These are phyloP conservation scores for Dolichopus griseipennis DNA, from an alignment of 2,888 invertebrate species.

Conservation along the genomic window DNA sequence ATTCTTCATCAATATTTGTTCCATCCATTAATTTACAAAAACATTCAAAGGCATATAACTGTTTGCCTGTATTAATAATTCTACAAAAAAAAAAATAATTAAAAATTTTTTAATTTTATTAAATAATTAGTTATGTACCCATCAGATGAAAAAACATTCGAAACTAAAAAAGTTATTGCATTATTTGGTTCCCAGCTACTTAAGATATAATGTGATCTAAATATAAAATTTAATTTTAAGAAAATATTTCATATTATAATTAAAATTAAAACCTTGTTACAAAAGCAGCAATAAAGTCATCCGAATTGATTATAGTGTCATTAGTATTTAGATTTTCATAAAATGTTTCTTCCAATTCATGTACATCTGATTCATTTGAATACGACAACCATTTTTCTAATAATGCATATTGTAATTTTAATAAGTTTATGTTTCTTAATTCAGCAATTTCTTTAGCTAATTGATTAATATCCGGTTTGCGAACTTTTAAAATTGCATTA, in stretches of 20 bases:
- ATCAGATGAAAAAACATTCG: constrained; percentile 35
- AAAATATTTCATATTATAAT: background rate
- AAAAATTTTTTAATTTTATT: background rate
- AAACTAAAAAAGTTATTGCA: constrained; percentile 37
- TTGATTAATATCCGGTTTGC: constrained; percentile 39
- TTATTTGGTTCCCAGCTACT: constrained; percentile 38
- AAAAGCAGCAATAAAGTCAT: constrained; percentile 32
- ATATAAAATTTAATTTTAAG: constrained; percentile 9
- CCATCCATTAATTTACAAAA: constrained; percentile 40
- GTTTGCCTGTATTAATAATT: constrained; percentile 32
- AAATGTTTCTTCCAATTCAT: constrained; percentile 39
- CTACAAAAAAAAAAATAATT: constrained; percentile 16
- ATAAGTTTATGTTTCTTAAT: constrained; percentile 33
- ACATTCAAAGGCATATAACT: constrained; percentile 41
- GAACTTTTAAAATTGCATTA: constrained; percentile 34
- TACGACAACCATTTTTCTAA: constrained; percentile 40
- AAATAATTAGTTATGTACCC: constrained; percentile 29
- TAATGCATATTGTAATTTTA: constrained; percentile 35
- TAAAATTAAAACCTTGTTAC: constrained; percentile 28
- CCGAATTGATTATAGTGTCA: constrained; percentile 23
- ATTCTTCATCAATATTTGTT: constrained; percentile 26
- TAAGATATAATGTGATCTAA: constrained; percentile 39
- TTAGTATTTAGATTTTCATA: constrained; percentile 35
- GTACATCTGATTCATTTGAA: constrained; percentile 25
- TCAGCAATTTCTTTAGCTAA: constrained; percentile 36